A percentile compares a stretch with the other conserved stretches of the same genome.
Conservation (phyloP, 2,113 vertebrate genomes). For the Stigmatopora nigra region DNA sequence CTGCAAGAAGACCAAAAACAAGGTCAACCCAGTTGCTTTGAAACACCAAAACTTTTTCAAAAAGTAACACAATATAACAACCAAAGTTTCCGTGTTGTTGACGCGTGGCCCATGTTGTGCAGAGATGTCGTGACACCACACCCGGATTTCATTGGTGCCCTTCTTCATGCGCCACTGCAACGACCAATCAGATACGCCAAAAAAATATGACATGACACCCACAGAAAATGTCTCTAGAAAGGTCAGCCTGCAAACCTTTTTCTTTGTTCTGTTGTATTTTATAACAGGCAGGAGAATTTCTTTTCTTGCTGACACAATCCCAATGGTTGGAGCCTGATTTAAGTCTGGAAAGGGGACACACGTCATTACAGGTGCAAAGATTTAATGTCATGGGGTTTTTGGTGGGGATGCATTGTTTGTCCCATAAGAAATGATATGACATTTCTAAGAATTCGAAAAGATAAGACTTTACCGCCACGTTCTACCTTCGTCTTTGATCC, state of each 20-base stretch:
- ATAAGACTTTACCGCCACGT: no score
- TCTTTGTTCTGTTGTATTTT: neutral
- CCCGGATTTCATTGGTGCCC: fast-evolving
- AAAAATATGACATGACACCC: neutral
- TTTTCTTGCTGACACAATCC: neutral
- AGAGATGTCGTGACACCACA: neutral
- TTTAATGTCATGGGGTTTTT: constrained; percentile 11
- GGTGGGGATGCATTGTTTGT: no score
- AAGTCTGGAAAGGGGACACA: constrained; percentile 29
- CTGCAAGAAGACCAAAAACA: constrained; percentile 24
- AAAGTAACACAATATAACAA: constrained; percentile 13
- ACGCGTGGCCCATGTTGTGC: fast-evolving
- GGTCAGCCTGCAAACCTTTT: constrained; percentile 7
- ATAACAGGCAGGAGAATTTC: neutral
- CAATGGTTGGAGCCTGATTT: neutral
- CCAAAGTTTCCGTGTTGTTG: neutral
- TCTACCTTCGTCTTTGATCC: constrained; percentile 37
- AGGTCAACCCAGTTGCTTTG: no score
- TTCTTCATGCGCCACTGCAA: neutral
- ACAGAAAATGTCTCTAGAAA: neutral
- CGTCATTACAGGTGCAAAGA: neutral
- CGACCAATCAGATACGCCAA: neutral
- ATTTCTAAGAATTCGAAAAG: no score
- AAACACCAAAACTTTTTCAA: neutral
- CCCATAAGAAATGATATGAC: no score